A percentile compares a stretch with the other conserved stretches of the same genome.
phyloP scores from a whole-genome alignment of 2,797 vertebrate genomes.

The Hyperoplus immaculatus region DNA sequence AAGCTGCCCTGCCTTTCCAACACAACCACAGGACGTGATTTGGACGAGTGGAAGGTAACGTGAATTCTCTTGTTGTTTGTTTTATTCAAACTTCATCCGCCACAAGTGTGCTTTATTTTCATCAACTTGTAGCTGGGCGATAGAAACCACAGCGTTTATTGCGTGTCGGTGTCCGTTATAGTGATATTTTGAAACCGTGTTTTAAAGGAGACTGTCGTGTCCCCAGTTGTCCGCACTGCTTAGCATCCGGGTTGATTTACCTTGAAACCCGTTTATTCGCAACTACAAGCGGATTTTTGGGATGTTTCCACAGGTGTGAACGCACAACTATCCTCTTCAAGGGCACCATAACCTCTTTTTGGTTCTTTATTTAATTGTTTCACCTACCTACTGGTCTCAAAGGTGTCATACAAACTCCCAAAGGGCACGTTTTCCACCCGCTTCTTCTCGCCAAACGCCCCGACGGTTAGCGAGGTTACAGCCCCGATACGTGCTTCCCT shows the following conservation, averaged over 20 bases:
- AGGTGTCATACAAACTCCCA: neutral
- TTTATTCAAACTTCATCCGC: slow-evolving; percentile 32
- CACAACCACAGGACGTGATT: slow-evolving; percentile 62
- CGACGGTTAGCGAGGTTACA: slow-evolving; percentile 40
- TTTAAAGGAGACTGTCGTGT: slow-evolving; percentile 32
- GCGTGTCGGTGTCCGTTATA: neutral
- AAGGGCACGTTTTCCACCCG: neutral
- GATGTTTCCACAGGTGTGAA: slow-evolving; percentile 74
- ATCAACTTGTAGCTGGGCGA: slow-evolving; percentile 25
- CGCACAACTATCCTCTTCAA: accelerated
- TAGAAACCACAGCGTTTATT: neutral
- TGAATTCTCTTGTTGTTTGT: neutral
- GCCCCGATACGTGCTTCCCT: slow-evolving; percentile 42
- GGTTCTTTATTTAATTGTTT: neutral
- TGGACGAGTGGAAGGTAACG: slow-evolving; percentile 60
- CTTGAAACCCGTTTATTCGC: slow-evolving; percentile 39
- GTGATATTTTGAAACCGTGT: slow-evolving; percentile 31
- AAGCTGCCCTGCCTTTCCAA: slow-evolving; percentile 37
- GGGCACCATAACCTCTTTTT: neutral
- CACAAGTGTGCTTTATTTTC: neutral
- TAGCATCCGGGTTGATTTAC: slow-evolving; percentile 61
- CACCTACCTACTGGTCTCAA: accelerated
- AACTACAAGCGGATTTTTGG: slow-evolving; percentile 17
- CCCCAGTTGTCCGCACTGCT: slow-evolving; percentile 43
- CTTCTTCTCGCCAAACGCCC: slow-evolving; percentile 30